phyloP scores from a whole-genome alignment of 64 coral and sea anemone species.

The Porites lutea region DNA sequence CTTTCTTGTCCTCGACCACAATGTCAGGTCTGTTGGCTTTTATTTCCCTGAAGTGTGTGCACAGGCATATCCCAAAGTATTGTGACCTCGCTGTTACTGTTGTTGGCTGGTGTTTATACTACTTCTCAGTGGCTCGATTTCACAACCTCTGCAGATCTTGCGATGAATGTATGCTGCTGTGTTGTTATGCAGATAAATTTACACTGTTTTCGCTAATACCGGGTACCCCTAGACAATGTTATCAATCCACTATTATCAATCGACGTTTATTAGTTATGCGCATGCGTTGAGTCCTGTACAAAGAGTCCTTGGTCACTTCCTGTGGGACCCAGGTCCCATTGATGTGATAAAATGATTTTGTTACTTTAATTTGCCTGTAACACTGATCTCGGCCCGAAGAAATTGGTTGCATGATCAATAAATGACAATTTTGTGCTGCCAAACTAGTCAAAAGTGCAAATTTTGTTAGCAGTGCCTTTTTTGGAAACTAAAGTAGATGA shows the following conservation, averaged over 20 bases:
- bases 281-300: too few relatives aligned
- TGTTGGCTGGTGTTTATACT: constrained; percentile 12
- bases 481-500: too few relatives aligned
- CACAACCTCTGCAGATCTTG: not conserved
- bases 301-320: too few relatives aligned
- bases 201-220: not conserved
- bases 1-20: too few relatives aligned
- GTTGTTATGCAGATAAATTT: not conserved
- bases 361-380: too few relatives aligned
- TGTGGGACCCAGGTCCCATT: too few relatives aligned
- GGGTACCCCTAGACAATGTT: not conserved
- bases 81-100: not conserved
- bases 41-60: not conserved
- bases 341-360: too few relatives aligned
- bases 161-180: not conserved
- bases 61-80: not conserved
- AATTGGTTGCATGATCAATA: too few relatives aligned
- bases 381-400: too few relatives aligned
- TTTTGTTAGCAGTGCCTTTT: too few relatives aligned
- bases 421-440: too few relatives aligned
- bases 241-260: not conserved
- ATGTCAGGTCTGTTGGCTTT: constrained; percentile 1
- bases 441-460: too few relatives aligned
- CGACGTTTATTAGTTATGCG: not conserved
- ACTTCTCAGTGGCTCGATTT: not conserved